Conservation (phyloP, 1,140 invertebrate genomes). For the Steinernema feltiae region DNA sequence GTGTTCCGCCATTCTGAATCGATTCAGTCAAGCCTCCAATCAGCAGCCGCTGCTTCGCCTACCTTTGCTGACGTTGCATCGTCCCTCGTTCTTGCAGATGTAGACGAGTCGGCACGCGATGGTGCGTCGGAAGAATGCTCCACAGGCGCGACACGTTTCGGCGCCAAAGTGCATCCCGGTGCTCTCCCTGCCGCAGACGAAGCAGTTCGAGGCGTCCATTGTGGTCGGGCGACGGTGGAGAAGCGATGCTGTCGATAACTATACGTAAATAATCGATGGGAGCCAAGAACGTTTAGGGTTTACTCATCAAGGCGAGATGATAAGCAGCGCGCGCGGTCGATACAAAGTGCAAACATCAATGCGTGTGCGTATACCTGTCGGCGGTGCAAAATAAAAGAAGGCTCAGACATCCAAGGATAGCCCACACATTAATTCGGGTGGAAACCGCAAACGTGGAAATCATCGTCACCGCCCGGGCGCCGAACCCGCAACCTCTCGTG, state of each 20-base stretch:
- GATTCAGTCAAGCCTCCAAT: neutral
- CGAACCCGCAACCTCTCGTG: neutral
- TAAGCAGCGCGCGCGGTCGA: neutral
- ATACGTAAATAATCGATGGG: neutral
- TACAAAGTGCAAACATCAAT: neutral
- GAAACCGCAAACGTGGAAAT: slow-evolving; percentile 8
- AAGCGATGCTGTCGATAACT: neutral
- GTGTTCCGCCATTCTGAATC: neutral
- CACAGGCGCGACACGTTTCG: neutral
- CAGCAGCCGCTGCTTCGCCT: neutral
- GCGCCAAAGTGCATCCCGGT: neutral
- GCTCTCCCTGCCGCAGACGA: neutral
- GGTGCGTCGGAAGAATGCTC: neutral
- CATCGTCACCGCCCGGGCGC: neutral
- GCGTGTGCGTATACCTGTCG: neutral
- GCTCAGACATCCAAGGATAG: slow-evolving; percentile 8
- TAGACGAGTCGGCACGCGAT: neutral
- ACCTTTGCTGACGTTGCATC: neutral
- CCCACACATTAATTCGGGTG: slow-evolving; percentile 13
- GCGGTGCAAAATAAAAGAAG: neutral
- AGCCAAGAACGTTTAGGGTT: too few species aligned
- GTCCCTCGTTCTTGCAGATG: neutral
- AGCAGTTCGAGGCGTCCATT: neutral
- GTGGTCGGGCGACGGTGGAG: neutral
- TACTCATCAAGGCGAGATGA: neutral